A percentile compares a stretch with the other conserved stretches of the same genome.
These are phyloP conservation scores for Agriopis marginaria DNA, from an alignment of 2,888 invertebrate genomes.

Conservation along the genomic window DNA sequence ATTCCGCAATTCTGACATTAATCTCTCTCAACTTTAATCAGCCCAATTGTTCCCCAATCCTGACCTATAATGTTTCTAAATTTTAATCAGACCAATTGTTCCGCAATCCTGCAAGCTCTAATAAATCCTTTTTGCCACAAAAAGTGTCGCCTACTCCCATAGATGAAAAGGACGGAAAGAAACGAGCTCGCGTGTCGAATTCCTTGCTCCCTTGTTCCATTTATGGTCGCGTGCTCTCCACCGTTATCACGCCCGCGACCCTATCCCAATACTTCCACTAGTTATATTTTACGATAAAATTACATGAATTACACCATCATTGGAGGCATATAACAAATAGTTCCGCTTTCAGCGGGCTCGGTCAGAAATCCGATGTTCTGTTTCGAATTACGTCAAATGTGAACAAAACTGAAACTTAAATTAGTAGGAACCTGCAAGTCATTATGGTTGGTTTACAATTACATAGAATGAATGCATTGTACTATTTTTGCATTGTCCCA, in stretches of 20 bases:
- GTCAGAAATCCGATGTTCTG: conserved; percentile 32
- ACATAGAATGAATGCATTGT: too few species aligned
- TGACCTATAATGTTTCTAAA: not conserved
- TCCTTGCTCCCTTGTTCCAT: conserved; percentile 43
- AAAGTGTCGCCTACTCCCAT: conserved; percentile 35
- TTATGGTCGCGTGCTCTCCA: conserved; percentile 55
- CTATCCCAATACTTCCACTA: conserved; percentile 58
- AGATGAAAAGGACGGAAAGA: conserved; percentile 38
- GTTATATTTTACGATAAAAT: conserved; percentile 71
- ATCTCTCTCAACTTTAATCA: conserved; percentile 15
- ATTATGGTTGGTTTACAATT: not conserved
- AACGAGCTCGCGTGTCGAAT: conserved; percentile 49
- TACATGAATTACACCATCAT: conserved; percentile 67
- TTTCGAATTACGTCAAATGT: conserved; percentile 11
- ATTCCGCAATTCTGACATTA: conserved; percentile 1
- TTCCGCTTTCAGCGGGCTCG: conserved; percentile 40
- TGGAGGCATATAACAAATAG: conserved; percentile 51
- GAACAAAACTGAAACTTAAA: not conserved
- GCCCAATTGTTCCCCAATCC: conserved; percentile 8
- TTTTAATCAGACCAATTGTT: conserved; percentile 16
- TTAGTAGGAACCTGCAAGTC: not conserved
- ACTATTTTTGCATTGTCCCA: too few species aligned
- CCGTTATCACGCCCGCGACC: conserved; percentile 69
- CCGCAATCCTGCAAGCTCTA: conserved; percentile 12
- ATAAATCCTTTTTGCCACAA: conserved; percentile 36